Conservation (phyloP, 2,797 vertebrate species). For the Silurus lanzhouensis region DNA sequence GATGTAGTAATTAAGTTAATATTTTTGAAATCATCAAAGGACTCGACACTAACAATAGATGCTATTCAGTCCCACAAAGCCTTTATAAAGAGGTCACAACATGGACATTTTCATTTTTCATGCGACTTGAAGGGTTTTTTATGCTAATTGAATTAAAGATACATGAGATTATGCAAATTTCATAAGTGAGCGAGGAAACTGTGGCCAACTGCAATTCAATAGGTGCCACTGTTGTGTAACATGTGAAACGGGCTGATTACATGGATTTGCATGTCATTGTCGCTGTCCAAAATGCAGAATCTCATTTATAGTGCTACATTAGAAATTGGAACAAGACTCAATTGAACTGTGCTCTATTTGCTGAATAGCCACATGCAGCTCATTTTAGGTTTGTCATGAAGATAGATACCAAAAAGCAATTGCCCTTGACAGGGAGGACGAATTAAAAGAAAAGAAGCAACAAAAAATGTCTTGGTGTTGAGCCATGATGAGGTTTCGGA, state of each 20-base stretch:
- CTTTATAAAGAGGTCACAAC: background rate
- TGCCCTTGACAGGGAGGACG: background rate
- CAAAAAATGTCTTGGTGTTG: background rate
- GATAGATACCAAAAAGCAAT: slow-evolving; percentile 8
- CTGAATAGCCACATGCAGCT: background rate
- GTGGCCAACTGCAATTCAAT: background rate
- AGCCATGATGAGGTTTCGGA: background rate
- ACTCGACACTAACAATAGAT: background rate
- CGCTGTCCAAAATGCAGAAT: slow-evolving; percentile 11
- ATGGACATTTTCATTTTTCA: background rate
- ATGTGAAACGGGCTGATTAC: slow-evolving; percentile 20
- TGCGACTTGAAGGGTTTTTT: background rate
- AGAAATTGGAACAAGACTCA: slow-evolving; percentile 7
- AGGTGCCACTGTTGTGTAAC: slow-evolving; percentile 10
- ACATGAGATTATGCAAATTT: slow-evolving; percentile 7
- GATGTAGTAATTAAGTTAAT: background rate
- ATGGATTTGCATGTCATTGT: slow-evolving; percentile 27
- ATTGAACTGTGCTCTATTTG: background rate
- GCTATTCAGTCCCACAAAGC: background rate
- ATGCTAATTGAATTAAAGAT: slow-evolving; percentile 4
- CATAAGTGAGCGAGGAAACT: background rate
- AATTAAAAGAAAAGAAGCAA: background rate
- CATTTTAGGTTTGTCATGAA: background rate
- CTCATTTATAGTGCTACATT: slow-evolving; percentile 6
- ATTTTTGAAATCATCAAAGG: background rate